phyloP scores from a whole-genome alignment of 2,113 vertebrate species.

The Trematocara macrostoma region DNA sequence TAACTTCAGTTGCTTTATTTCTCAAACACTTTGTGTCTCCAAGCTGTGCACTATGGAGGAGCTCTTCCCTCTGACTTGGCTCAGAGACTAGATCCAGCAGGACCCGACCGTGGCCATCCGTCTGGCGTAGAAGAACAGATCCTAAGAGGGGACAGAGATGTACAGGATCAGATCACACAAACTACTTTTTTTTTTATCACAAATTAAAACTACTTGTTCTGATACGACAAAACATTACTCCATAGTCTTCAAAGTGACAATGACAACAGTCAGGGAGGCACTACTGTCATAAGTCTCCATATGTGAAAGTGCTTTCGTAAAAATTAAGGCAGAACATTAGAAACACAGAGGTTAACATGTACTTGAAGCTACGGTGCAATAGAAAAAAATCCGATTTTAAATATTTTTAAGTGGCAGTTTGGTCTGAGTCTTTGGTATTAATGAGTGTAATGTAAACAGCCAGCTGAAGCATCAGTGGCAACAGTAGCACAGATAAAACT shows the following conservation, averaged over 20 bases:
- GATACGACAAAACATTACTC: not conserved
- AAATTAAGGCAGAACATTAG: not conserved
- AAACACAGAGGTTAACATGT: not conserved
- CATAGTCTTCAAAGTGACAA: not conserved
- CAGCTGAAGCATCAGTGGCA: not conserved
- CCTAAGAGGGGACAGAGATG: conserved; percentile 70
- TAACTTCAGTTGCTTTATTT: not conserved
- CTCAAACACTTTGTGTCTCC: conserved; percentile 34
- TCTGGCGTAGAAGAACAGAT: conserved; percentile 78
- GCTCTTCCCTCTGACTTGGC: conserved; percentile 71
- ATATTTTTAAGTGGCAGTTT: not conserved
- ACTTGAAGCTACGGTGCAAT: not conserved
- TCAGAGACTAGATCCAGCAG: conserved; percentile 78
- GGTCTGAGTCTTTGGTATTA: not conserved
- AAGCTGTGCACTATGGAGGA: conserved; percentile 68
- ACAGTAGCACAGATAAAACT: not conserved
- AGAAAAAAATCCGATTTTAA: not conserved
- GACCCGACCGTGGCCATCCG: conserved; percentile 61
- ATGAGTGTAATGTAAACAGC: not conserved
- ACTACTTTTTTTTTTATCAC: not conserved
- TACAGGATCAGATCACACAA: not conserved
- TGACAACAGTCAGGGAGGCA: not conserved
- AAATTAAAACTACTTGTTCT: not conserved
- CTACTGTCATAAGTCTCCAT: not conserved
- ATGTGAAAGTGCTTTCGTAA: not conserved